phyloP scores from a whole-genome alignment of 1,140 invertebrate species.

The Drosophila saltans region DNA sequence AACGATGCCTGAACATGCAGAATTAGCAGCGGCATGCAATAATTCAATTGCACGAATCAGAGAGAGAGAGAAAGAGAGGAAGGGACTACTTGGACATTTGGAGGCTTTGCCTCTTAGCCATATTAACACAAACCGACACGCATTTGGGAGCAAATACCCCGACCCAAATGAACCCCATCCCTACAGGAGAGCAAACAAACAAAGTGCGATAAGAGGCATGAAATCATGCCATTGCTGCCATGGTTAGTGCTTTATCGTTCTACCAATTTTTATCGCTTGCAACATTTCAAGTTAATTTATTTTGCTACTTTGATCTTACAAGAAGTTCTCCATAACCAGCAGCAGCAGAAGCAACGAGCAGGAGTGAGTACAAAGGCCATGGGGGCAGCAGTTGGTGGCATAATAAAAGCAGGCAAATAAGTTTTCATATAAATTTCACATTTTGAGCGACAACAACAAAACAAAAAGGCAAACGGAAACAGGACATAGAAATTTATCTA shows the following conservation, averaged over 20 bases:
- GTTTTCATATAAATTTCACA: constrained; percentile 73
- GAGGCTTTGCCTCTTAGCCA: constrained; percentile 29
- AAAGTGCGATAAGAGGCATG: constrained; percentile 53
- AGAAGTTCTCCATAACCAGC: constrained; percentile 1
- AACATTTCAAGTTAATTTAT: constrained; percentile 71
- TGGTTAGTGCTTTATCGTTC: constrained; percentile 53
- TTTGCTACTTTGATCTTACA: constrained; percentile 64
- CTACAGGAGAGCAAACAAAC: background rate
- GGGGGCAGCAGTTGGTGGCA: background rate
- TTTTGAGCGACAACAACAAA: constrained; percentile 53
- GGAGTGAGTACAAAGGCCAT: too few species aligned
- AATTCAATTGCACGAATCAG: constrained; percentile 64
- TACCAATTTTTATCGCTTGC: constrained; percentile 47
- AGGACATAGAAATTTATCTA: constrained; percentile 54
- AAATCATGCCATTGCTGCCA: constrained; percentile 38
- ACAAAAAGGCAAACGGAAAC: constrained; percentile 18
- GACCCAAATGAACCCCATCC: background rate
- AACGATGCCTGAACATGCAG: constrained; percentile 47
- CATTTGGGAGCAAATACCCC: constrained; percentile 22
- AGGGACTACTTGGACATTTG: constrained; percentile 20
- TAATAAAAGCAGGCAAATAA: constrained; percentile 35
- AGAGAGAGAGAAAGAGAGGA: too few species aligned
- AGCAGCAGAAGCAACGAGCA: background rate
- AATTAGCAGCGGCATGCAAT: constrained; percentile 61
- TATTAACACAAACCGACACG: constrained; percentile 19